Base-by-base conservation (phyloP, 2,113 vertebrate species). In the Erpornis zantholeuca region DNA sequence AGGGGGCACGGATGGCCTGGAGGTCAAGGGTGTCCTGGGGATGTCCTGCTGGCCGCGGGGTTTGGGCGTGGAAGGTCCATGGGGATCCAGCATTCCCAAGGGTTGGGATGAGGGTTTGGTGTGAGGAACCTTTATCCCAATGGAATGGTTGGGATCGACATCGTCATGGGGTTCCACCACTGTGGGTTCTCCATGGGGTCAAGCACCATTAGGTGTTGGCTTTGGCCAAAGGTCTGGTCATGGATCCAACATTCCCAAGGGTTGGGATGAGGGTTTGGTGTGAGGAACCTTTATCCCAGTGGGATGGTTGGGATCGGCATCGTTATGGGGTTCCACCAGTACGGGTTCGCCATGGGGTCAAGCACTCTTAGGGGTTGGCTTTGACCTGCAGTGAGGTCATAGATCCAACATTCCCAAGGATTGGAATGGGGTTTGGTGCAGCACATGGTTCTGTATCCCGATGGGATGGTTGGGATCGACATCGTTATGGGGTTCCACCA, bases 1-100 rank as follows among this genome's bases (percentile, higher is more conserved):
- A 35, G 36, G 27, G 33, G 33, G 15, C 14, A 6, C 0, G 11
- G 57, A 19, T 3, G 7, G 12, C 7, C 49, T 1, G 1, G 28
- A 23, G 49, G 49, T 45, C 57, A 31, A 1, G 40, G 18, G 38
- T 27, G 81, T 33, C 33, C 50, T 45, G 50, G 40, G 10, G 10
- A 16, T 38, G 38, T 25, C 44, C 73, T 4, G 1, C 38, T 64
- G 61, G 6, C 38, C 28, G 14, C 13, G 12, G 24, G 10, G 7
- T 5, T 2, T 2, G 12, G 50, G 27, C 40, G 27, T 5, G 11
- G 40, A 38, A 12, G 33, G 33, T 45, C 4, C 1, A 4, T 1
- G 0, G 25, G 52, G 42, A 44, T 44, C 42, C 42, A 44, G 7
- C 42, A 44, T 44, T 44, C 42, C 15, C 42, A 44, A 44, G 42